Evolutionary conservation across 1,140 invertebrate species (phyloP).

Genomic region (Leguminivora glycinivorella): DNA sequence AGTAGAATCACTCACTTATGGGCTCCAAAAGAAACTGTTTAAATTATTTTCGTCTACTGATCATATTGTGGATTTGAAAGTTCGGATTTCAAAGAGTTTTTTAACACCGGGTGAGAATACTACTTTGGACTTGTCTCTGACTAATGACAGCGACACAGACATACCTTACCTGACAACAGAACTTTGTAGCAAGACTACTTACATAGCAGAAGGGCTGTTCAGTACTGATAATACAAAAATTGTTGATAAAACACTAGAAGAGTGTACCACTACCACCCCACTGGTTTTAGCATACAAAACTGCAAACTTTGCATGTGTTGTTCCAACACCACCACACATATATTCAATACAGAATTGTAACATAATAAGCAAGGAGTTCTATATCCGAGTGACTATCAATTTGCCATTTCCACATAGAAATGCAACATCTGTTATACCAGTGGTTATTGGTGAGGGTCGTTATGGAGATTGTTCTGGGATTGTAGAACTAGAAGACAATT

Average conservation of each 20-base stretch:
- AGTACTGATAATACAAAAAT: constrained; percentile 1
- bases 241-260: neutral
- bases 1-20: constrained; percentile 38
- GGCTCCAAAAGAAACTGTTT: constrained; percentile 42
- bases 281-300: neutral
- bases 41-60: constrained; percentile 39
- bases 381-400: constrained; percentile 13
- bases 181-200: constrained; percentile 1
- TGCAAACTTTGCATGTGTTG: constrained; percentile 1
- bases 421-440: constrained; percentile 10
- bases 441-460: constrained; percentile 6
- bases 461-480: constrained; percentile 6
- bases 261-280: neutral
- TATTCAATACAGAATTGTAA: constrained; percentile 23
- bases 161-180: constrained; percentile 26
- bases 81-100: constrained; percentile 39
- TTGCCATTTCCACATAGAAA: constrained; percentile 18
- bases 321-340: constrained; percentile 1
- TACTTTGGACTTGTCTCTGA: constrained; percentile 42
- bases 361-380: constrained; percentile 21
- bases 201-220: neutral
- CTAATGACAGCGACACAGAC: constrained; percentile 41
- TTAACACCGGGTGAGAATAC: constrained; percentile 41
- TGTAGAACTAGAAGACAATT: constrained; percentile 10
- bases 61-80: constrained; percentile 42